Evolutionary conservation across 2,888 invertebrate species (phyloP), one percentile per base, ranked within the genome.

Genomic region (Oxytorus armatus): DNA sequence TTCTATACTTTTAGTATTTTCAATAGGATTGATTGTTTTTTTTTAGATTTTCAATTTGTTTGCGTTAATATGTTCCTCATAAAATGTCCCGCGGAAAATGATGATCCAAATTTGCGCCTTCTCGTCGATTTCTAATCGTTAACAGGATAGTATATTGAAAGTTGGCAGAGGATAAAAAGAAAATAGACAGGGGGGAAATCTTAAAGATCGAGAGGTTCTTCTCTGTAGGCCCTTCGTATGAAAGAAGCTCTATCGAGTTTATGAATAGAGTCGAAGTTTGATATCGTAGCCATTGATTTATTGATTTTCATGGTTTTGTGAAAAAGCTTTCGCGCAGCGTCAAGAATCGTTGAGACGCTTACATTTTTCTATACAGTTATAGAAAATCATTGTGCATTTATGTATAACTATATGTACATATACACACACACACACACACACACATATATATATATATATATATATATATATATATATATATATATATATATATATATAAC

Each of bases 221-320:
- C 21, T 21, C 21, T 23, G 61, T 42, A 36, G 21, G 21, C 33
- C n/a, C 29, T 23, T 2, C 10, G 51, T 51, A 72, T 51, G 51
- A 61, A 42, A 51, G 25, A 51, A 72, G 72, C 72, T 72, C 39
- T 61, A 61, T 42, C 61, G 25, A 29, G 3, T 23, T 51, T 29
- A 63, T 44, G 51, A 53, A 73, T 73, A 23, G 29, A 57, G 44
- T 23, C n/a, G n/a, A n/a, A n/a, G 1, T 7, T 16, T 16, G 4
- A 10, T 25, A 18, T 8, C 16, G 29, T 18, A 23, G 33, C 36
- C 23, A 39, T 59, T 36, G 59, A 70, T 70, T 70, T 49, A 59
- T 59, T 23, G 36, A 49, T 42, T 29, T 23, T 49, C 49, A 49
- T 47, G 8, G 36, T 23, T 59, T 70, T 59, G 47, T 23, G 33